Conservation (phyloP, 2,797 vertebrate species). For the Schizothorax lantsangensis region DNA sequence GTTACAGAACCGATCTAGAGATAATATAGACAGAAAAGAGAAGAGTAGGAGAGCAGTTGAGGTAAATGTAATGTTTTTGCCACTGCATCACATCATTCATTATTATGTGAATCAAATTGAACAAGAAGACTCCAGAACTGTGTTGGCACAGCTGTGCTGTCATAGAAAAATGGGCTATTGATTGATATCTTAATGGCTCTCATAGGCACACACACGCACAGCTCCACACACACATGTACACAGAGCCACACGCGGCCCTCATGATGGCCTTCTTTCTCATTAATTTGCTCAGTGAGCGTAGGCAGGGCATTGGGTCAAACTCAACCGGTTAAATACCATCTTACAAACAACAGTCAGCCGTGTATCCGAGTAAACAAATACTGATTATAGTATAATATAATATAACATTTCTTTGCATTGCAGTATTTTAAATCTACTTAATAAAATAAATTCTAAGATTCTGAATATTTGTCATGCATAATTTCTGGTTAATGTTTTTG, state of each 20-base stretch:
- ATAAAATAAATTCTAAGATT: neutral
- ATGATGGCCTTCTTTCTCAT: slow-evolving; percentile 17
- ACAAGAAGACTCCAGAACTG: slow-evolving; percentile 1
- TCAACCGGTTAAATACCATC: slow-evolving; percentile 4
- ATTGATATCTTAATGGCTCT: slow-evolving; percentile 20
- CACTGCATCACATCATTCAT: neutral
- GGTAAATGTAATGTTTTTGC: neutral
- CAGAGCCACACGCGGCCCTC: neutral
- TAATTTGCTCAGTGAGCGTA: slow-evolving; percentile 8
- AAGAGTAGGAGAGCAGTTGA: neutral
- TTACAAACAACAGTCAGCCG: slow-evolving; percentile 16
- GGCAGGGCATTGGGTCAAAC: slow-evolving; percentile 30
- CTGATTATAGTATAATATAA: neutral
- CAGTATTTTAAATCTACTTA: neutral
- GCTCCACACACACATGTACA: slow-evolving; percentile 1
- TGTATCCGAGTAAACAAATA: neutral
- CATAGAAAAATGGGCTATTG: slow-evolving; percentile 17
- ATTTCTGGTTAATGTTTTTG: neutral
- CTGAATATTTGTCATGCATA: neutral
- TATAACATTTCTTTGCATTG: neutral
- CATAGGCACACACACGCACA: neutral
- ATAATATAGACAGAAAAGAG: neutral
- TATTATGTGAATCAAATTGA: neutral
- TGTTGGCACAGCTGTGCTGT: slow-evolving; percentile 45
- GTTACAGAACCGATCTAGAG: neutral